Evolutionary conservation across 2,888 invertebrate species (phyloP).

Genomic region (Chydorus sphaericus): DNA sequence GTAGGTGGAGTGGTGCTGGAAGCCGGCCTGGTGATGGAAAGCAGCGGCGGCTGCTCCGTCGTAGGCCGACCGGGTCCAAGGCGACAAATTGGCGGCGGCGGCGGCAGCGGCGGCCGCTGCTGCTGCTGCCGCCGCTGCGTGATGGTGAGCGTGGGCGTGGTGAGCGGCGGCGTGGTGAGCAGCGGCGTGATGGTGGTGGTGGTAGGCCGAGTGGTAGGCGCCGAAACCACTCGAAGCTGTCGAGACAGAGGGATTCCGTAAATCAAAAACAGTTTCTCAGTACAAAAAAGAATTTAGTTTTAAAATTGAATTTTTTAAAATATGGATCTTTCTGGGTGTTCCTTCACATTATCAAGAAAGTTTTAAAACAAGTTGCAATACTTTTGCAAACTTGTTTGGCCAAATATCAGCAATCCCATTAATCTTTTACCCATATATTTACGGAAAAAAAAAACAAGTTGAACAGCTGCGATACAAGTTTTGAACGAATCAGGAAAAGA

Average conservation of each 20-base stretch:
- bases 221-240: constrained; percentile 25
- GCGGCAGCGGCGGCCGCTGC: constrained; percentile 34
- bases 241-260: too few relatives aligned
- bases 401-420: too few relatives aligned
- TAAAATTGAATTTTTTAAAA: too few relatives aligned
- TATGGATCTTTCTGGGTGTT: too few relatives aligned
- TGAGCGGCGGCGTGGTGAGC: constrained; percentile 30
- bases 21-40: background rate
- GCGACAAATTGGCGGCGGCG: constrained; percentile 40
- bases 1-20: constrained; percentile 8
- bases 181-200: constrained; percentile 21
- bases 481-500: too few relatives aligned
- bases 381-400: too few relatives aligned
- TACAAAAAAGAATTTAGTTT: background rate
- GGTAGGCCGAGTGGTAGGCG: constrained; percentile 27
- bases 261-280: too few relatives aligned
- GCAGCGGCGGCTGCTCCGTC: background rate
- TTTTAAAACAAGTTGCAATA: too few relatives aligned
- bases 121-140: constrained; percentile 27
- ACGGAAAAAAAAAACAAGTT: too few relatives aligned
- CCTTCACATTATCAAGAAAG: too few relatives aligned
- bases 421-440: too few relatives aligned
- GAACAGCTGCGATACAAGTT: too few relatives aligned
- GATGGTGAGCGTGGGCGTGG: constrained; percentile 24
- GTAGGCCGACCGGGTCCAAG: constrained; percentile 47